These are phyloP conservation scores for Noctuana brunneofusca DNA, from an alignment of 2,888 invertebrate species.

Conservation along the genomic window DNA sequence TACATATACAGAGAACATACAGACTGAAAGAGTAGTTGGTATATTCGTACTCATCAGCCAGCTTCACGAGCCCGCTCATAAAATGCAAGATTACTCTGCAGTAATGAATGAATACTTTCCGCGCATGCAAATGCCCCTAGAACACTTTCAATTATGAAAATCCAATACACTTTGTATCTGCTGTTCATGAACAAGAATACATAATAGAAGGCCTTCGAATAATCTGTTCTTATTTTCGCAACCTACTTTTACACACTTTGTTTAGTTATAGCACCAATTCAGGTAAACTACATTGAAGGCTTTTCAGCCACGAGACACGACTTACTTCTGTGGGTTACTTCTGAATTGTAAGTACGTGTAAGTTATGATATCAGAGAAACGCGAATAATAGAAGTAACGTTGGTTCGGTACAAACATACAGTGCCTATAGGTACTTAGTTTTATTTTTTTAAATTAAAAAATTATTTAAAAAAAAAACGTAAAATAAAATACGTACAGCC, in stretches of 20 bases:
- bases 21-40: no score
- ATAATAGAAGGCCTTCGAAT: background rate
- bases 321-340: background rate
- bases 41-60: background rate
- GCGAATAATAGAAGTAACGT: no score
- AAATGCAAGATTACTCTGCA: background rate
- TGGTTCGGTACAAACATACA: no score
- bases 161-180: conserved; percentile 1
- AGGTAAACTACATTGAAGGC: background rate
- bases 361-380: no score
- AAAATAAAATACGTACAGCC: no score
- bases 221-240: conserved; percentile 4
- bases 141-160: conserved; percentile 1
- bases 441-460: no score
- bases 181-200: background rate
- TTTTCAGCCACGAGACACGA: background rate
- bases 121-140: background rate
- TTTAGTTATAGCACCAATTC: background rate
- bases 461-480: no score
- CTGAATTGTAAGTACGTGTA: no score
- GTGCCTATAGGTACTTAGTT: no score
- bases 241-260: background rate
- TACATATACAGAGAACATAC: no score
- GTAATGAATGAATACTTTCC: conserved; percentile 1
- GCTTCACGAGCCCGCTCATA: background rate